Evolutionary conservation across 1,140 invertebrate species (phyloP).

Genomic region (Trialeurodes vaporariorum): DNA sequence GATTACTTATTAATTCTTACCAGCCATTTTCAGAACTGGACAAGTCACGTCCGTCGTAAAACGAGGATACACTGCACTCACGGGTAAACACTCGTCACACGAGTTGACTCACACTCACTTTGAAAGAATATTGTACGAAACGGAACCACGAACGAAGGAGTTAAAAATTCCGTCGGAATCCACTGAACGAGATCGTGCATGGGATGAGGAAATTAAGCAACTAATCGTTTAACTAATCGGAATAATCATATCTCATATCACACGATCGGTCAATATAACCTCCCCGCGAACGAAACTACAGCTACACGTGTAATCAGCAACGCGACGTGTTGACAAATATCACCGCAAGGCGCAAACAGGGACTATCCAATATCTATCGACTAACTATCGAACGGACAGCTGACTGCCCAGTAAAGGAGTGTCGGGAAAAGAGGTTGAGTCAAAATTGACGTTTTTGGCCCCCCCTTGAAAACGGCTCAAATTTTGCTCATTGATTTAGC

Average conservation of each 20-base stretch:
- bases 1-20: not conserved
- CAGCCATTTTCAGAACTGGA: not conserved
- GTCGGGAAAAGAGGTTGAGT: too few species aligned
- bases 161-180: too few species aligned
- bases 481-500: too few species aligned
- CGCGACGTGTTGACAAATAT: not conserved
- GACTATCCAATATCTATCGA: too few species aligned
- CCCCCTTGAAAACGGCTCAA: too few species aligned
- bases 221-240: not conserved
- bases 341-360: not conserved
- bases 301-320: not conserved
- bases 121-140: too few species aligned
- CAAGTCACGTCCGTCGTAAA: not conserved
- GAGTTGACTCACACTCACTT: not conserved
- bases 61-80: not conserved
- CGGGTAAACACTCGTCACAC: not conserved
- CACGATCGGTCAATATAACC: not conserved
- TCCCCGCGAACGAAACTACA: too few species aligned
- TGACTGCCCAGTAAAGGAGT: too few species aligned
- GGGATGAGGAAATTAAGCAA: not conserved
- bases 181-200: too few species aligned
- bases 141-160: too few species aligned
- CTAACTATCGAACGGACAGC: too few species aligned
- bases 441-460: too few species aligned
- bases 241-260: not conserved